Conservation (phyloP, 2,113 vertebrate genomes). For the Hylia prasina region DNA sequence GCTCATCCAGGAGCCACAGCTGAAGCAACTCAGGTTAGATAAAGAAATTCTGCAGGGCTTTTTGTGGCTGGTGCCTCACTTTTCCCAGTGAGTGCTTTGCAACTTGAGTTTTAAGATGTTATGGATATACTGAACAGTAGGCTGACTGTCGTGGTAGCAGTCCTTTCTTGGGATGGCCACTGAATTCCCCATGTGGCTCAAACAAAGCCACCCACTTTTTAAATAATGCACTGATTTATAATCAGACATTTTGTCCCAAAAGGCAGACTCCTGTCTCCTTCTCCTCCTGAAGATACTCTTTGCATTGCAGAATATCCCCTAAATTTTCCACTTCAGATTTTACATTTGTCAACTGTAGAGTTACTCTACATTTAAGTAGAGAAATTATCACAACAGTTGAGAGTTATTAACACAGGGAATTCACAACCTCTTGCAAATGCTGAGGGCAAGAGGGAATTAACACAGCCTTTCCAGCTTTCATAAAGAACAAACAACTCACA, state of each 20-base stretch:
- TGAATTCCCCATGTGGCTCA: not conserved
- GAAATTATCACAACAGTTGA: not conserved
- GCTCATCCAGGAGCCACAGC: not conserved
- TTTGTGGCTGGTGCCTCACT: not conserved
- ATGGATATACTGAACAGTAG: not conserved
- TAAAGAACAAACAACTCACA: not conserved
- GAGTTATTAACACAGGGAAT: not conserved
- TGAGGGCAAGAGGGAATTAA: not conserved
- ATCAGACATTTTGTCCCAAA: not conserved
- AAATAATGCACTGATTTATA: not conserved
- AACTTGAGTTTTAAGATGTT: not conserved
- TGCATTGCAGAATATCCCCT: not conserved
- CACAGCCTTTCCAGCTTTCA: not conserved
- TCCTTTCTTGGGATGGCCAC: not conserved
- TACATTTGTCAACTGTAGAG: not conserved
- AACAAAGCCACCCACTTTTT: not conserved
- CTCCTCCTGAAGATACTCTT: not conserved
- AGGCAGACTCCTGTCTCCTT: not conserved
- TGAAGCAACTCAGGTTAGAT: not conserved
- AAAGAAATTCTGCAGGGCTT: not conserved
- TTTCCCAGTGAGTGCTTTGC: not conserved
- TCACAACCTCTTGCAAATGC: not conserved
- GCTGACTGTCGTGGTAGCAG: not conserved
- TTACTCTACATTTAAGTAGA: not conserved
- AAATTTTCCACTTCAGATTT: not conserved